Conservation (phyloP, 2,888 invertebrate species). For the Xestia xanthographa region DNA sequence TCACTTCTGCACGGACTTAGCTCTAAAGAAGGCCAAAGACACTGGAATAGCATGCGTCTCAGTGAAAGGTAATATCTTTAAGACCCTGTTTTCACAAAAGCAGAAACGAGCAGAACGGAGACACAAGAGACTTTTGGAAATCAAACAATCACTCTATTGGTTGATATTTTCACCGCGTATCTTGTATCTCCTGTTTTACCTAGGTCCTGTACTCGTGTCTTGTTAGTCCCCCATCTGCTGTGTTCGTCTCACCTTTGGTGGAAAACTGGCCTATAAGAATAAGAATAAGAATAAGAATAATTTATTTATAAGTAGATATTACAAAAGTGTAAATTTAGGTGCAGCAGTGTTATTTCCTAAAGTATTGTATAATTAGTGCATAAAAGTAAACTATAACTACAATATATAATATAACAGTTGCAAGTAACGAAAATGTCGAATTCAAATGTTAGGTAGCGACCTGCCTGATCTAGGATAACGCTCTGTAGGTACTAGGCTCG, state of each 20-base stretch:
- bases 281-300: too few relatives aligned
- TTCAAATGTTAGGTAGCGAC: too few relatives aligned
- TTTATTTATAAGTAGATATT: too few relatives aligned
- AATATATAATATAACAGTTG: too few relatives aligned
- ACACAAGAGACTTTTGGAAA: background rate
- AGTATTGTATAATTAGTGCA: too few relatives aligned
- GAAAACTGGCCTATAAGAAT: background rate
- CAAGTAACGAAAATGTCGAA: too few relatives aligned
- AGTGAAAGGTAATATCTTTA: slow-evolving; percentile 23
- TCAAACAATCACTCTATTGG: background rate
- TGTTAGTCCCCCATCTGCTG: background rate
- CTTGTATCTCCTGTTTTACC: background rate
- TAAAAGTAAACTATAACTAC: too few relatives aligned
- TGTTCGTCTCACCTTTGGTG: background rate
- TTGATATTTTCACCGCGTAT: background rate
- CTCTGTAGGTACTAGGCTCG: background rate
- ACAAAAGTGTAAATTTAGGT: too few relatives aligned
- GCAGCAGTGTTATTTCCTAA: too few relatives aligned
- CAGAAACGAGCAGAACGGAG: background rate
- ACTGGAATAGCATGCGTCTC: slow-evolving; percentile 26
- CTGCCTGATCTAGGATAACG: too few relatives aligned
- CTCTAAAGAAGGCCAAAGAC: background rate
- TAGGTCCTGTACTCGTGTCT: background rate
- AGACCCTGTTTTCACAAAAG: background rate
- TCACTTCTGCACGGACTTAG: slow-evolving; percentile 16